Conservation (phyloP, 2,888 invertebrate genomes). For the Syritta pipiens region DNA sequence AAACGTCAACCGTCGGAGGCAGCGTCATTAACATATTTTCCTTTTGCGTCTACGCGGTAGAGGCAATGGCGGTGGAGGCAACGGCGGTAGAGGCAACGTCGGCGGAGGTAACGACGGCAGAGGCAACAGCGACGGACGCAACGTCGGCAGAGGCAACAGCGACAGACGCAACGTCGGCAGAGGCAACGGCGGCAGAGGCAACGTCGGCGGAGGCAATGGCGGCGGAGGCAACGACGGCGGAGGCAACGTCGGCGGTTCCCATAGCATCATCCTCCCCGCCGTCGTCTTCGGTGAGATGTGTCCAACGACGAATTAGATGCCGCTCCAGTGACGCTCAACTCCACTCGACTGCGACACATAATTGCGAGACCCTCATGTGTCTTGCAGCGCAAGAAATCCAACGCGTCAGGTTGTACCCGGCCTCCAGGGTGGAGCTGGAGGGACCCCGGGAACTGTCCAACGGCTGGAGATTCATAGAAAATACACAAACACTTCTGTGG, state of each 20-base stretch:
- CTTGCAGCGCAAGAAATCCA: slow-evolving; percentile 7
- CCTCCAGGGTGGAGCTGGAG: slow-evolving; percentile 51
- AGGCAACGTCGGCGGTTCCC: too few relatives aligned
- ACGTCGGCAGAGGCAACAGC: too few relatives aligned
- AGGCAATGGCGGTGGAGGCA: too few relatives aligned
- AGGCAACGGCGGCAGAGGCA: too few relatives aligned
- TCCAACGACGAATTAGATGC: slow-evolving; percentile 51
- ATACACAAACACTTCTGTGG: slow-evolving; percentile 51
- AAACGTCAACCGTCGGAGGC: slow-evolving; percentile 45
- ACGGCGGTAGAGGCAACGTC: not conserved
- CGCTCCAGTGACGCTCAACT: slow-evolving; percentile 55
- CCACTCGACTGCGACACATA: slow-evolving; percentile 64
- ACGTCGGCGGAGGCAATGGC: too few relatives aligned
- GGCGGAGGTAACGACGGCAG: too few relatives aligned
- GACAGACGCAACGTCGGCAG: too few relatives aligned
- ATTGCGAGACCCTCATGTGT: slow-evolving; percentile 55
- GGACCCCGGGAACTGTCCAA: not conserved
- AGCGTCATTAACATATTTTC: slow-evolving; percentile 66
- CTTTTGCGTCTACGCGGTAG: slow-evolving; percentile 15
- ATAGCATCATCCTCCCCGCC: slow-evolving; percentile 13
- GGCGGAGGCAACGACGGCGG: too few relatives aligned
- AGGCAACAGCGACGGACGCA: too few relatives aligned
- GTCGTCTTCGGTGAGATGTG: slow-evolving; percentile 10
- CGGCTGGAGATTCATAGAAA: slow-evolving; percentile 39
- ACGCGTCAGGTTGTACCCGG: not conserved